phyloP scores from a whole-genome alignment of 1,140 invertebrate species.

The Galleria mellonella region DNA sequence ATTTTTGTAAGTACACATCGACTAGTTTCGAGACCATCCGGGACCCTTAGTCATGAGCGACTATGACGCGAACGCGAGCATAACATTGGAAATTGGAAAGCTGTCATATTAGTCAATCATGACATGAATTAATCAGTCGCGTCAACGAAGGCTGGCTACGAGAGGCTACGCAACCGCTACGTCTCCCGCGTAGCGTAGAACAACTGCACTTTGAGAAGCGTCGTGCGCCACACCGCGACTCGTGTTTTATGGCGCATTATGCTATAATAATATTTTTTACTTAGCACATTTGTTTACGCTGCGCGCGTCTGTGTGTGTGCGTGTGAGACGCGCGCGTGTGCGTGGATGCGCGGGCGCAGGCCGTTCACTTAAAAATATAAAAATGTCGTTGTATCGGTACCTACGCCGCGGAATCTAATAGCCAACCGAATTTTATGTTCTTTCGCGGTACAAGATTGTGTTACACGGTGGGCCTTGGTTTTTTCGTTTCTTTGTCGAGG shows the following conservation, averaged over 20 bases:
- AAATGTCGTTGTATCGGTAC: constrained; percentile 50
- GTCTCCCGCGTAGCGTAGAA: constrained; percentile 9
- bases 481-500: constrained; percentile 40
- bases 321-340: constrained; percentile 8
- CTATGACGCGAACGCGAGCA: background rate
- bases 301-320: constrained; percentile 18
- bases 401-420: constrained; percentile 41
- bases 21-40: too few species aligned
- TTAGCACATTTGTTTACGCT: constrained; percentile 68
- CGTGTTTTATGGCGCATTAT: constrained; percentile 70
- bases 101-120: too few species aligned
- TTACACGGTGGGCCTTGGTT: constrained; percentile 33
- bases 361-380: constrained; percentile 43
- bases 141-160: constrained; percentile 23
- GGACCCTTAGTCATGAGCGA: too few species aligned
- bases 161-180: constrained; percentile 27
- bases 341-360: constrained; percentile 10
- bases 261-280: constrained; percentile 72
- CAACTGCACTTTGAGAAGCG: constrained; percentile 44
- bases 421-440: constrained; percentile 53
- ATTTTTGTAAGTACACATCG: background rate
- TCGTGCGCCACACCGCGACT: constrained; percentile 21
- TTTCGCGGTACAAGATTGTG: constrained; percentile 57
- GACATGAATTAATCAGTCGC: too few species aligned
- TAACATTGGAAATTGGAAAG: background rate